These are phyloP conservation scores for Gulo gulo DNA, from an alignment of 2,113 vertebrate genomes.

Conservation along the genomic window DNA sequence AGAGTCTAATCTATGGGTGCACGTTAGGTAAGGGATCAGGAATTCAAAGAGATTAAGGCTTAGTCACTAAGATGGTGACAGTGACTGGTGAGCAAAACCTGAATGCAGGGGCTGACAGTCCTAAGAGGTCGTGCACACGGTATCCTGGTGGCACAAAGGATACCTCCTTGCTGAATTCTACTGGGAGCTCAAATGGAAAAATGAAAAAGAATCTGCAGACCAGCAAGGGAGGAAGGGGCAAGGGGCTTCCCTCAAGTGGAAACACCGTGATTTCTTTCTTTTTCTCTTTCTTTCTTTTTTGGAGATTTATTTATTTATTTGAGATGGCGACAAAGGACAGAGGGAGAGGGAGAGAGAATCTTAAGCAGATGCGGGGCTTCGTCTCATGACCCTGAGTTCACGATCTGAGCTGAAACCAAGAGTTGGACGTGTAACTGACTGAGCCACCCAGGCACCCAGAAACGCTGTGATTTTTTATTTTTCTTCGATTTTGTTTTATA, in stretches of 20 bases:
- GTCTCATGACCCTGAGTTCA: neutral
- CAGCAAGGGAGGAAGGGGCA: neutral
- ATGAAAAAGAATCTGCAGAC: neutral
- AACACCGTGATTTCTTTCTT: neutral
- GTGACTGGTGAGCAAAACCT: neutral
- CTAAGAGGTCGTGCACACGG: rapidly evolving
- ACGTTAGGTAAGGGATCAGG: neutral
- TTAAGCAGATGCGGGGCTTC: neutral
- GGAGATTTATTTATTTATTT: neutral
- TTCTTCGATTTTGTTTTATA: constrained; percentile 10
- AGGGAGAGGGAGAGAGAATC: neutral
- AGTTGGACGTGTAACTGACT: neutral
- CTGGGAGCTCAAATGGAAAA: neutral
- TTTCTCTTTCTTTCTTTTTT: neutral
- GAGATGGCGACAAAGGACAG: neutral
- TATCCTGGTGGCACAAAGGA: neutral
- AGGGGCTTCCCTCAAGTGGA: neutral
- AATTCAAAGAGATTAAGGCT: neutral
- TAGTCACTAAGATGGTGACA: neutral
- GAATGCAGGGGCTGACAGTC: neutral
- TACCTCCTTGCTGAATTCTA: neutral
- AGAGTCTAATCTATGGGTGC: neutral
- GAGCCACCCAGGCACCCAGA: neutral
- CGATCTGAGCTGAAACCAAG: neutral
- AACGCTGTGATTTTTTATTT: neutral